phyloP scores from a whole-genome alignment of 64 coral and sea anemone species.

The Cladopsammia gracilis region DNA sequence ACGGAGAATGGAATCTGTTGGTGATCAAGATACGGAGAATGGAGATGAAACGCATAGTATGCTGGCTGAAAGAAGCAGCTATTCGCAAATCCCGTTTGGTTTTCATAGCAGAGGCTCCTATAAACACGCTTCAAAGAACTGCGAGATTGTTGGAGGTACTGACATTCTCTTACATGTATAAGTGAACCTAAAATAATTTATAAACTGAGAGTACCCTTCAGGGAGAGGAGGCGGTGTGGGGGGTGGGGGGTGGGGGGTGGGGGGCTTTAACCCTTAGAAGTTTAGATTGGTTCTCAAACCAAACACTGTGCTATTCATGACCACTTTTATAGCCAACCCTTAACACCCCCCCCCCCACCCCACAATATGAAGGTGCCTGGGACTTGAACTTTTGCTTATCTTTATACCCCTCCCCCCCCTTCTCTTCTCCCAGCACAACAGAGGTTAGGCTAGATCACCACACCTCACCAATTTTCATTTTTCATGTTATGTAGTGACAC shows the following conservation, averaged over 20 bases:
- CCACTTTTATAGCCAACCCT: too few relatives aligned
- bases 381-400: too few relatives aligned
- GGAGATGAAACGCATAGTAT: neutral
- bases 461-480: neutral
- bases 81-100: slow-evolving; percentile 89
- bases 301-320: too few relatives aligned
- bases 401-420: too few relatives aligned
- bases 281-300: too few relatives aligned
- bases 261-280: too few relatives aligned
- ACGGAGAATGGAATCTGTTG: neutral
- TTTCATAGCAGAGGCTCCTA: slow-evolving; percentile 89
- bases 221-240: too few relatives aligned
- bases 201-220: too few relatives aligned
- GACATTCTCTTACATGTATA: neutral
- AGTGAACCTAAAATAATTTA: neutral
- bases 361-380: too few relatives aligned
- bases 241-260: too few relatives aligned
- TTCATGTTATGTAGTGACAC: slow-evolving; percentile 72
- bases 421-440: too few relatives aligned
- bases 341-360: too few relatives aligned
- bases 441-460: neutral
- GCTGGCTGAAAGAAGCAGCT: slow-evolving; percentile 48
- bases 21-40: neutral
- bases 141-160: slow-evolving; percentile 86
- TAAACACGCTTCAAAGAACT: slow-evolving; percentile 95